These are phyloP conservation scores for Passer montanus DNA, from an alignment of 2,113 vertebrate species.

Conservation along the genomic window DNA sequence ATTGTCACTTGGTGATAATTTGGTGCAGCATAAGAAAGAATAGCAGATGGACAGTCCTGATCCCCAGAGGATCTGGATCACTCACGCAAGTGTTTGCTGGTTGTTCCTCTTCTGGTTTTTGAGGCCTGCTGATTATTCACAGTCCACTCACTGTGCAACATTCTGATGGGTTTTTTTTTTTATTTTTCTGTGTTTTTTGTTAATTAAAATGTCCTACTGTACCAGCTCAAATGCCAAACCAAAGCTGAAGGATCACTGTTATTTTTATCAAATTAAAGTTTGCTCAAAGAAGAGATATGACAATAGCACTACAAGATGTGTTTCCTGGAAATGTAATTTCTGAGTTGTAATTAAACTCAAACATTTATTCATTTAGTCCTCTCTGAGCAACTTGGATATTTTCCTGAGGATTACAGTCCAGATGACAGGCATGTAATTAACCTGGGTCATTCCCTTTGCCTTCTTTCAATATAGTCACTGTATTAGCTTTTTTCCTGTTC, in stretches of 20 bases:
- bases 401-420: neutral
- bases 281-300: neutral
- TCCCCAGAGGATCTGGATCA: neutral
- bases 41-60: neutral
- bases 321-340: neutral
- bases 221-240: neutral
- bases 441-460: neutral
- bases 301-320: neutral
- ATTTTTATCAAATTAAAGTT: neutral
- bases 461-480: neutral
- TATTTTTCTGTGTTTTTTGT: neutral
- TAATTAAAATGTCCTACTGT: neutral
- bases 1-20: neutral
- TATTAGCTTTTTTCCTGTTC: neutral
- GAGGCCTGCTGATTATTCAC: neutral
- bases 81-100: neutral
- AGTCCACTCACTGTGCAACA: fast-evolving
- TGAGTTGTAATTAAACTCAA: neutral
- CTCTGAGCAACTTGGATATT: neutral
- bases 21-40: neutral
- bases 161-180: neutral
- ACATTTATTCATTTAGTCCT: neutral
- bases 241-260: neutral
- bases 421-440: neutral
- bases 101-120: neutral